Base-by-base conservation (phyloP, 1,140 invertebrate genomes). In the Galleria mellonella region DNA sequence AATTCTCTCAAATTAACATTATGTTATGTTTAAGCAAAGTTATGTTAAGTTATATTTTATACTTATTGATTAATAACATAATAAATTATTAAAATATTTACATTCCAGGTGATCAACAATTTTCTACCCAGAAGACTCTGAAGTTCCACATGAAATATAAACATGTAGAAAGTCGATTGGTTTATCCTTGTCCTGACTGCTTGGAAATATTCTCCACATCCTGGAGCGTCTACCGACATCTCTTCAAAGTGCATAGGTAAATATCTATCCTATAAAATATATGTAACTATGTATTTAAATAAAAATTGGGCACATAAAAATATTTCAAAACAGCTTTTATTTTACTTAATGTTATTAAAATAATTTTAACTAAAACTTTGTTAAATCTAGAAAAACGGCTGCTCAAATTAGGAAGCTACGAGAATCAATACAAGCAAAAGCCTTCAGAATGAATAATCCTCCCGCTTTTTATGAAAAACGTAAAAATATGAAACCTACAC, bases 161-260 rank as follows among this genome's bases (percentile, higher is more conserved):
- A 70, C 91, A 93, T 64, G 87, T 90, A 32, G 85, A 89, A n/a
- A 89, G 88, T 35, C 79, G 90, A 29, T 73, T 90, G 32, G 89
- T 91, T 2, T 93, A 90, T 66, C 88, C 89, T 9, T 94, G 92
- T 64, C 91, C 91, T 8, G 90, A 89, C 47, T 93, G 92, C 64
- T 73, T 89, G n/a, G 88, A 89, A 45, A 89, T 88, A 48, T 93
- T 92, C 72, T 85, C 90, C 28, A 92, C 91, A 53, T 87, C 89
- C 0, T 92, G 91, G 88, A 89, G 90, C 58, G 92, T 93, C 4
- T 91, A 91, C 60, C 86, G 92, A n/a, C 92, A 93, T 87, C 81
- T 93, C 6, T 89, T 89, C 43, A 92, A 91, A 88, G 89, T 92
- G 64, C 90, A 91, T 69, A 84, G 88, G 89, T 89, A 77, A 46